Evolutionary conservation across 2,113 vertebrate genomes (phyloP), one percentile per base, ranked within the genome.

Genomic region (Otus sunia): DNA sequence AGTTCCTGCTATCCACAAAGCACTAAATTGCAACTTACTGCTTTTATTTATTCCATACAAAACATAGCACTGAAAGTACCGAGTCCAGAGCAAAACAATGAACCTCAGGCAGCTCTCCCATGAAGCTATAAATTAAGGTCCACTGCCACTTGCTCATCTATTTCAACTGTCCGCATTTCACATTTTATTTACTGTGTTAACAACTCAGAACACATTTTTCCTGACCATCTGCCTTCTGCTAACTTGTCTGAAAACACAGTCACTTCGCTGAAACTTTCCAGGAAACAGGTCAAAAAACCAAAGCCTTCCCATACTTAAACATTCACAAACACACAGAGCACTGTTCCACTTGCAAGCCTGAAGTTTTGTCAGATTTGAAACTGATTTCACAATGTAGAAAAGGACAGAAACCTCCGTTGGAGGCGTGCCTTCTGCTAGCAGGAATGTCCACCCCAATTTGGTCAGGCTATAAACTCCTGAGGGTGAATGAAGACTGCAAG

Each of bases 341-440:
- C 23, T 1, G 2, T n/a, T 71, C 27, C 15, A 10, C 68, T 60
- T 17, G 11, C 45, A 50, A 83, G 34, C 4, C 74, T n/a, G 2
- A 5, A 6, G 19, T 15, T n/a, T 7, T 49, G 36, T 12, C 20
- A 8, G 0, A 53, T 49, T 8, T 30, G 32, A 76, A 80, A 49
- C 5, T 0, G 1, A 36, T n/a, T 29, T 63, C 29, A 20, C 3
- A 7, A 11, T 1, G 19, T 5, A 34, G 47, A 55, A 17, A 26
- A 67, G 30, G 47, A 18, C 47, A 58, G 75, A 26, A 53, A 55
- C 6, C 32, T 37, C 41, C 10, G 20, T 21, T 19, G 60, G 36
- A 91, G 47, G 21, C 0, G 1, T 15, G 16, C 19, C n/a, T 86
- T 32, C 79, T 43, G 41, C 56, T 25, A 41, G 30, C 1, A 41